Conservation (phyloP, 2,888 invertebrate species). For the Aromia moschata region DNA sequence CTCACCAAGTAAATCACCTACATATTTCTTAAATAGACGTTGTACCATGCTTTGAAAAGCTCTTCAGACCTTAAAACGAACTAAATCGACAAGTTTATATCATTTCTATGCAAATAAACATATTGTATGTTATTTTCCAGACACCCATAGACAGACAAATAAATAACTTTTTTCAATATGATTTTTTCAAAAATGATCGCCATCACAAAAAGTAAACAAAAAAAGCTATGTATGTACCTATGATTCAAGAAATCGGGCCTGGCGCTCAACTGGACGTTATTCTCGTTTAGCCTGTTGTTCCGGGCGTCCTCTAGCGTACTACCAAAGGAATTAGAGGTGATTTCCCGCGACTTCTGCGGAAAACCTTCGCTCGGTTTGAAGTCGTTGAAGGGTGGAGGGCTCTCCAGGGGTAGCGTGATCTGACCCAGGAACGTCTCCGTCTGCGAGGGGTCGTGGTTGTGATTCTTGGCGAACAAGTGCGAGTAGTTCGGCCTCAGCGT, state of each 20-base stretch:
- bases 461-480: slow-evolving; percentile 67
- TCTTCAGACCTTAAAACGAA: no score
- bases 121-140: no score
- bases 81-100: no score
- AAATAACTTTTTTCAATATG: no score
- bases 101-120: no score
- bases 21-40: no score
- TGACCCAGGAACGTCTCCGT: slow-evolving; percentile 72
- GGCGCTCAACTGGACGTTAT: slow-evolving; percentile 30
- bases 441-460: slow-evolving; percentile 69
- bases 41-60: no score
- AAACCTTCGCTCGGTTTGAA: slow-evolving; percentile 37
- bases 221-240: slow-evolving; percentile 23
- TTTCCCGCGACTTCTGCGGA: slow-evolving; percentile 35
- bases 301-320: slow-evolving; percentile 24
- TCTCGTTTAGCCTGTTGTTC: slow-evolving; percentile 29
- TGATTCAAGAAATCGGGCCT: slow-evolving; percentile 52
- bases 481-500: slow-evolving; percentile 68
- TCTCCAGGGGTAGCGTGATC: slow-evolving; percentile 70
- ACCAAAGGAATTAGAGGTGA: slow-evolving; percentile 32
- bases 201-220: not conserved
- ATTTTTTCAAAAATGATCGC: no score
- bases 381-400: slow-evolving; percentile 50
- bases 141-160: no score
- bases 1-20: no score